phyloP scores from a whole-genome alignment of 2,113 vertebrate genomes.

The Cyanistes caeruleus region DNA sequence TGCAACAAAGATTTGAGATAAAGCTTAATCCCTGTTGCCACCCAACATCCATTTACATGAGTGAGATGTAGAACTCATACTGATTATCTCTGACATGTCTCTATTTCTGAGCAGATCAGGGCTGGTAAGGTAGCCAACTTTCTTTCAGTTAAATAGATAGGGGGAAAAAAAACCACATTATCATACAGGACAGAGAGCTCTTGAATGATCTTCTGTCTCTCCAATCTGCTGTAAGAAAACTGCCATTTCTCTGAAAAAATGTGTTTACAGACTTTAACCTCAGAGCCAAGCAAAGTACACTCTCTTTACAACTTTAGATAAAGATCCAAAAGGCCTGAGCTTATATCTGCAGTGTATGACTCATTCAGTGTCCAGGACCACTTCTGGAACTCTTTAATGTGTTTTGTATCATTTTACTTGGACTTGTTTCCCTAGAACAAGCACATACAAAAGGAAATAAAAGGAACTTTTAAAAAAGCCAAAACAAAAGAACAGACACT shows the following conservation, averaged over 20 bases:
- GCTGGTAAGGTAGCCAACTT: not conserved
- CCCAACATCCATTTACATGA: not conserved
- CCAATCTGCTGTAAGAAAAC: not conserved
- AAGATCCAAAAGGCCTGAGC: not conserved
- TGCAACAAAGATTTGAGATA: not conserved
- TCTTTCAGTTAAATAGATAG: not conserved
- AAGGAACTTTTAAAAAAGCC: accelerated
- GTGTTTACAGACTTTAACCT: slow-evolving; percentile 39
- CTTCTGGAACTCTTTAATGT: not conserved
- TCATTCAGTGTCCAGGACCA: slow-evolving; percentile 31
- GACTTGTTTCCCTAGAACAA: not conserved
- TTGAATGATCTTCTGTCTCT: not conserved
- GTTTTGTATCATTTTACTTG: slow-evolving; percentile 33
- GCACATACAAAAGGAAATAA: not conserved
- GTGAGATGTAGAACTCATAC: not conserved
- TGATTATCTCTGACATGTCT: not conserved
- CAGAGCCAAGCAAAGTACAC: not conserved
- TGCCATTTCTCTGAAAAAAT: not conserved
- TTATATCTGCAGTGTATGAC: slow-evolving; percentile 19
- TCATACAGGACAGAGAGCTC: not conserved
- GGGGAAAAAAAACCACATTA: not conserved
- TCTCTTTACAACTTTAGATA: not conserved
- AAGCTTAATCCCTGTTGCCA: not conserved
- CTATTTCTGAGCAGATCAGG: not conserved
- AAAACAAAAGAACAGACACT: not conserved